Conservation (phyloP, 2,113 vertebrate species). For the Nesoenas mayeri region DNA sequence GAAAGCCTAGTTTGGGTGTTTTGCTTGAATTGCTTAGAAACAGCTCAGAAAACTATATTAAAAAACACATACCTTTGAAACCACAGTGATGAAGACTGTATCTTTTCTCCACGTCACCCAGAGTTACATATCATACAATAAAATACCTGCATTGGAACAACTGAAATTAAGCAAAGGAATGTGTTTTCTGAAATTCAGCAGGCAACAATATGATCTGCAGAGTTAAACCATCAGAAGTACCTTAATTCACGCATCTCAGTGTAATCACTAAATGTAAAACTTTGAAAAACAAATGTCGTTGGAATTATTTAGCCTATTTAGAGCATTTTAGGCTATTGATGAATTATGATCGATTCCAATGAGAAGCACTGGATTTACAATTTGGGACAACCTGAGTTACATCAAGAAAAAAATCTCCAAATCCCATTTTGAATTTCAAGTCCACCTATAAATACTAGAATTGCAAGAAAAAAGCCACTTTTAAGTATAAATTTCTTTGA, state of each 20-base stretch:
- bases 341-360: neutral
- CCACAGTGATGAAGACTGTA: neutral
- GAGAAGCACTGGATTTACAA: neutral
- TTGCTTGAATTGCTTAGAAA: too few relatives aligned
- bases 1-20: too few relatives aligned
- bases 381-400: neutral
- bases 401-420: neutral
- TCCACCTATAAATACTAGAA: neutral
- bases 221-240: neutral
- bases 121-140: neutral
- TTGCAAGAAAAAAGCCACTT: neutral
- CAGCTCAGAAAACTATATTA: neutral
- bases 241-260: neutral
- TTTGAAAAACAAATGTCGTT: neutral
- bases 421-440: neutral
- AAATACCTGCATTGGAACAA: neutral
- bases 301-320: neutral
- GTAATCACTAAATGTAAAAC: neutral
- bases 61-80: neutral
- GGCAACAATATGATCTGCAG: neutral
- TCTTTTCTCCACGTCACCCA: neutral
- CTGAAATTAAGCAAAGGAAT: neutral
- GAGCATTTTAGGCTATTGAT: neutral
- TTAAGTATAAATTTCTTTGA: neutral
- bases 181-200: neutral